These are phyloP conservation scores for Trichogramma evanescens DNA, from an alignment of 2,888 invertebrate genomes.

Conservation along the genomic window DNA sequence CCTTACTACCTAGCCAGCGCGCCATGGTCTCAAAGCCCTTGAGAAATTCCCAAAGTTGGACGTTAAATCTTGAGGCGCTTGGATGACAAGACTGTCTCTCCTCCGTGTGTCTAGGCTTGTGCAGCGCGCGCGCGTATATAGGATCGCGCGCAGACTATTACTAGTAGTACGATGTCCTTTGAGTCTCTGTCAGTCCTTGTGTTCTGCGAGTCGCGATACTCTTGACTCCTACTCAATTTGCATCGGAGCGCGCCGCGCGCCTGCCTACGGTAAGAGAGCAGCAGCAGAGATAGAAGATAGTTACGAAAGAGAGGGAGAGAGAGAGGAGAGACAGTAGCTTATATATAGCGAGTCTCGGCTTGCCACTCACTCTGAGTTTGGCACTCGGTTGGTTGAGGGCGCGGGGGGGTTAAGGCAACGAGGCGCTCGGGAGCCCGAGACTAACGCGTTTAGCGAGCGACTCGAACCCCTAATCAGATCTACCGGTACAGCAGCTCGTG, in stretches of 20 bases:
- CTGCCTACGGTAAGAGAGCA: neutral
- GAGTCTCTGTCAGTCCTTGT: slow-evolving; percentile 19
- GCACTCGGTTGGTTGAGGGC: neutral
- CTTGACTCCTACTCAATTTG: slow-evolving; percentile 41
- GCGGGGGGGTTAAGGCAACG: neutral
- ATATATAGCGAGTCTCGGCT: no score
- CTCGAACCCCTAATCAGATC: slow-evolving; percentile 48
- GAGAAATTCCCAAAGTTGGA: no score
- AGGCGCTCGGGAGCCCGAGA: slow-evolving; percentile 28
- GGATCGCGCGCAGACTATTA: no score
- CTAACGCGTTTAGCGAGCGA: slow-evolving; percentile 47
- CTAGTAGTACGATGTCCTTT: neutral
- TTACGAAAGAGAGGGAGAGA: slow-evolving; percentile 23
- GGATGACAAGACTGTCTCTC: no score
- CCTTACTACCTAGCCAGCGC: no score
- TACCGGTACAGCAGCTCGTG: slow-evolving; percentile 27
- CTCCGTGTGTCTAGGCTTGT: no score
- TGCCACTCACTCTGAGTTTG: slow-evolving; percentile 8
- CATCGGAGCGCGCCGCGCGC: slow-evolving; percentile 34
- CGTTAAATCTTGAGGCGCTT: no score
- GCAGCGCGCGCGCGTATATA: no score
- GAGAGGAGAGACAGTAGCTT: slow-evolving; percentile 9
- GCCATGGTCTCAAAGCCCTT: no score
- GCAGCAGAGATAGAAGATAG: slow-evolving; percentile 1
- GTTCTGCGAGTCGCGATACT: slow-evolving; percentile 3